phyloP scores from a whole-genome alignment of 2,888 invertebrate genomes.

The Acanthosepion esculentum region DNA sequence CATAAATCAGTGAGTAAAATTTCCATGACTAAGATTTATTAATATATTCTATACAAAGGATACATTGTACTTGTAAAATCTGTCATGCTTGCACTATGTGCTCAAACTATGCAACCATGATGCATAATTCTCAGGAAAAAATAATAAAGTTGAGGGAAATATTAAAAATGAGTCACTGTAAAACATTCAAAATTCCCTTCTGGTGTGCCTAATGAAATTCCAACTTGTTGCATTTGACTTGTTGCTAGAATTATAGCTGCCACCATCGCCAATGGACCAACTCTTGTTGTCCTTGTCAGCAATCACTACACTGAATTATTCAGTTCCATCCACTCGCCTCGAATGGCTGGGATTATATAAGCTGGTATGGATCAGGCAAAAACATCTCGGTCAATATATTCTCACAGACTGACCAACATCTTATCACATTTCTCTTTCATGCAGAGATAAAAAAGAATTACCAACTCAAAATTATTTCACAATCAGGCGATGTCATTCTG shows the following conservation, averaged over 20 bases:
- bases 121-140: no score
- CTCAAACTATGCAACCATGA: no score
- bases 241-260: not conserved
- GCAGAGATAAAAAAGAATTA: not conserved
- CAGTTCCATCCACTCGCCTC: not conserved
- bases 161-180: no score
- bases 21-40: no score
- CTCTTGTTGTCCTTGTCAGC: not conserved
- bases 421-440: not conserved
- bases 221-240: not conserved
- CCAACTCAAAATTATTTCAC: not conserved
- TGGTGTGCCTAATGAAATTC: not conserved
- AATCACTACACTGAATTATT: not conserved
- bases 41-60: no score
- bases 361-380: not conserved
- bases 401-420: not conserved
- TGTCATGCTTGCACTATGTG: no score
- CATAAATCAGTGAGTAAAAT: no score
- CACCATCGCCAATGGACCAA: not conserved
- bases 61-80: no score
- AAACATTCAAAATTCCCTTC: no score
- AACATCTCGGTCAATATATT: constrained; percentile 33
- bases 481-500: not conserved
- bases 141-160: no score
- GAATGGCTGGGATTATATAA: not conserved